phyloP scores from a whole-genome alignment of 2,797 vertebrate genomes.

The Phrynocephalus forsythii region DNA sequence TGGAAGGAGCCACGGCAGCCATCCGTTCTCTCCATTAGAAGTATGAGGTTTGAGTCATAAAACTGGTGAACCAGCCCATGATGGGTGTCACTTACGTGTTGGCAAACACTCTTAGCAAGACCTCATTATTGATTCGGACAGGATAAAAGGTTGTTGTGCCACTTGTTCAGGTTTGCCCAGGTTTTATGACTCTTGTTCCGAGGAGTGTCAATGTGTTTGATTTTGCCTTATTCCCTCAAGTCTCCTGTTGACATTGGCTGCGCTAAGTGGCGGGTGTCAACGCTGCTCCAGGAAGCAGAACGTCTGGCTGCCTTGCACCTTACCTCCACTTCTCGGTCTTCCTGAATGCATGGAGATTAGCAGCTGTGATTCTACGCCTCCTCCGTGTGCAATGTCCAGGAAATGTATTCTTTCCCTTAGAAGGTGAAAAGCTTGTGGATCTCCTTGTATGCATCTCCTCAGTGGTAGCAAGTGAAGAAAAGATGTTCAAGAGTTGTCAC shows the following conservation, averaged over 20 bases:
- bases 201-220: constrained; percentile 69
- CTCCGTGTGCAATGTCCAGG: constrained; percentile 38
- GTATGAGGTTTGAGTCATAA: constrained; percentile 44
- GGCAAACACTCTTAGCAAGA: constrained; percentile 63
- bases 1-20: neutral
- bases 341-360: constrained; percentile 45
- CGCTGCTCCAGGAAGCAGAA: constrained; percentile 61
- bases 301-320: neutral
- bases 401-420: constrained; percentile 15
- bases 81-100: constrained; percentile 60
- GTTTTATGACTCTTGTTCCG: constrained; percentile 74
- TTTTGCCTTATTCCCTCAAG: constrained; percentile 68
- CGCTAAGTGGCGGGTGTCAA: constrained; percentile 41
- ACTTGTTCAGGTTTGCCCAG: constrained; percentile 69
- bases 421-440: rapidly evolving
- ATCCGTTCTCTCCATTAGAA: neutral
- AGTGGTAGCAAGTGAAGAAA: neutral
- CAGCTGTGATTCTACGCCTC: rapidly evolving
- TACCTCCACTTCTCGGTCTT: constrained; percentile 26
- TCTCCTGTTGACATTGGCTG: constrained; percentile 75
- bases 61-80: rapidly evolving
- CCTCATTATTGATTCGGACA: constrained; percentile 60
- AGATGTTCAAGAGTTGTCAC: neutral
- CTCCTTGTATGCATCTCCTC: neutral
- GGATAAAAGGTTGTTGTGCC: constrained; percentile 57